Conservation (phyloP, 2,113 vertebrate genomes). For the Poeciliopsis turrubarensis region DNA sequence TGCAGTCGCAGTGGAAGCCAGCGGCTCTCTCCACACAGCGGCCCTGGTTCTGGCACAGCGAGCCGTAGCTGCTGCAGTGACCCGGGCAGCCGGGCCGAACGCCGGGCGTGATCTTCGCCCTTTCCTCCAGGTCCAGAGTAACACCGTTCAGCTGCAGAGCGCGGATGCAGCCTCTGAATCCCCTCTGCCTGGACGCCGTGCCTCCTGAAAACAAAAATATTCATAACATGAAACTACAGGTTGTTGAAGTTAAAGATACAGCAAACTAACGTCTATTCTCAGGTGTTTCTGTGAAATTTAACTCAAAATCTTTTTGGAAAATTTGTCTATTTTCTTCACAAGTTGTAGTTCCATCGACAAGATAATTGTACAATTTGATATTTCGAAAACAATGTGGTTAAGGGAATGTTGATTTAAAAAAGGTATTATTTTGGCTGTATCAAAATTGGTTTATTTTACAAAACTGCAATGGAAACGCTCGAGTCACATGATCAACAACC, state of each 20-base stretch:
- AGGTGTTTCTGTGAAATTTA: no score
- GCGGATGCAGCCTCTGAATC: conserved; percentile 92
- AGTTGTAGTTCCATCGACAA: no score
- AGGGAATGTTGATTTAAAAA: no score
- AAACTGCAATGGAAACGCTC: no score
- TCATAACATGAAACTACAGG: neutral
- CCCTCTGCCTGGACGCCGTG: conserved; percentile 91
- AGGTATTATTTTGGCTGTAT: no score
- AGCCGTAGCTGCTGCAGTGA: conserved; percentile 95
- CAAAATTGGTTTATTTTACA: no score
- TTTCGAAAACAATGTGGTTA: no score
- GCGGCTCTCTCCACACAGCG: conserved; percentile 84
- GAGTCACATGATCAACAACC: no score
- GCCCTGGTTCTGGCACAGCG: conserved; percentile 87
- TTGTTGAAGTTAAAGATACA: neutral
- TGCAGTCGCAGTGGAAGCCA: conserved; percentile 91
- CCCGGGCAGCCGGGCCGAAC: conserved; percentile 90
- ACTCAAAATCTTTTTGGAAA: no score
- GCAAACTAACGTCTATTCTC: neutral
- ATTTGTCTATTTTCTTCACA: no score
- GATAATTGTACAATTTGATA: no score
- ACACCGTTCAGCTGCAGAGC: conserved; percentile 89
- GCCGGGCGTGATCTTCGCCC: conserved; percentile 89
- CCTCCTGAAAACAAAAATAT: conserved; percentile 78
- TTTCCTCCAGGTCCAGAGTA: conserved; percentile 88